A percentile compares a stretch with the other conserved stretches of the same genome.
phyloP scores from a whole-genome alignment of 2,888 invertebrate species.

The Drosophila gaucha region DNA sequence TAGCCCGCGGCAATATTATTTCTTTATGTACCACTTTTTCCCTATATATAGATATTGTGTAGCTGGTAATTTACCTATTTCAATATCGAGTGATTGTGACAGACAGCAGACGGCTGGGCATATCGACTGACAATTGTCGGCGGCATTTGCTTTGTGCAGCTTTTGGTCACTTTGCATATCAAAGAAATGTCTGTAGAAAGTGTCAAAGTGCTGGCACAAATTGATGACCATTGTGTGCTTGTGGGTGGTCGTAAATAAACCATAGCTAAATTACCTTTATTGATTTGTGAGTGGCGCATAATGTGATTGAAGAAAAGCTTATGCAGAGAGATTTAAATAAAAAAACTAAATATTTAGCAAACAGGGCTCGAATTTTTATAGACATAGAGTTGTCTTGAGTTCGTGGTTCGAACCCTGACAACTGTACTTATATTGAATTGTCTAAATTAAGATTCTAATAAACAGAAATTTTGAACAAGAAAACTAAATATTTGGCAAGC shows the following conservation, averaged over 20 bases:
- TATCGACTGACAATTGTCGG: slow-evolving; percentile 70
- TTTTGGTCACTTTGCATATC: slow-evolving; percentile 73
- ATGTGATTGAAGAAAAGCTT: neutral
- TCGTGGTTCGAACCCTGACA: no score
- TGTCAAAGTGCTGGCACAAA: slow-evolving; percentile 61
- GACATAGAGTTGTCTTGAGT: neutral
- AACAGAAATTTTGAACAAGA: neutral
- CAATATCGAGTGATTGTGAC: slow-evolving; percentile 66
- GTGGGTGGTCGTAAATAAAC: slow-evolving; percentile 48
- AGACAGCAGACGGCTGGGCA: slow-evolving; percentile 47
- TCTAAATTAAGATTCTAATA: no score
- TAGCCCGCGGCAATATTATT: slow-evolving; percentile 35
- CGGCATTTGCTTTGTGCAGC: slow-evolving; percentile 69
- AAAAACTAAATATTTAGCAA: neutral
- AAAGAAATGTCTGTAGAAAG: slow-evolving; percentile 55
- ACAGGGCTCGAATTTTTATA: neutral
- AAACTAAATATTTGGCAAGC: neutral
- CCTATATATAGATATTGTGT: neutral
- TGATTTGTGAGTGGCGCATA: slow-evolving; percentile 3
- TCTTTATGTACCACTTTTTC: neutral
- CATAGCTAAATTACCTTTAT: slow-evolving; percentile 17
- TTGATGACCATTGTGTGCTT: slow-evolving; percentile 47
- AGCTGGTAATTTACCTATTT: slow-evolving; percentile 66
- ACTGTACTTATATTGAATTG: no score
- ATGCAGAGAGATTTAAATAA: neutral